A percentile compares a stretch with the other conserved stretches of the same genome.
These are phyloP conservation scores for Ophioninae sp. DNA, from an alignment of 2,888 invertebrate genomes.

Conservation along the genomic window DNA sequence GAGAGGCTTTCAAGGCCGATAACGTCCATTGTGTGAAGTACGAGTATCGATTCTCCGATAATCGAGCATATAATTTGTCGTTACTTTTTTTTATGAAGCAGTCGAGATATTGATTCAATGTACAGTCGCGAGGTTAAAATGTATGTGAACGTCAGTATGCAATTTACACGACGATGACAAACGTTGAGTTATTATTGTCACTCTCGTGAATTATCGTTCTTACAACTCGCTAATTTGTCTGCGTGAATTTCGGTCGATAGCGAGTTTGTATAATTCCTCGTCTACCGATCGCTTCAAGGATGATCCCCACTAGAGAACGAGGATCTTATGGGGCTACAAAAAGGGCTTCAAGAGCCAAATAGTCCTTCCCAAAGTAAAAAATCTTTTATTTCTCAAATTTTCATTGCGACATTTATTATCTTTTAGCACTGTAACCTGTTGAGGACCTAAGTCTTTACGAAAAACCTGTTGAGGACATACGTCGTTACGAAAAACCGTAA, in stretches of 20 bases:
- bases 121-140: background rate
- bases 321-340: background rate
- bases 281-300: constrained; percentile 22
- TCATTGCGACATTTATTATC: too few species aligned
- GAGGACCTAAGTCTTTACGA: too few species aligned
- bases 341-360: background rate
- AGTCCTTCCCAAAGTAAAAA: background rate
- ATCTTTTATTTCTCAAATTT: too few species aligned
- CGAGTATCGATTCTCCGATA: background rate
- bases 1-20: background rate
- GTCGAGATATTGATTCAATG: constrained; percentile 20
- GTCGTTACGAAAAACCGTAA: too few species aligned
- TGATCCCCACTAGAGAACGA: background rate
- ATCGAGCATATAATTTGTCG: background rate
- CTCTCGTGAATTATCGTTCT: constrained; percentile 39
- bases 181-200: constrained; percentile 33
- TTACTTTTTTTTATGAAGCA: constrained; percentile 18
- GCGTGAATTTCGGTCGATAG: constrained; percentile 28
- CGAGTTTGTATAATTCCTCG: constrained; percentile 24
- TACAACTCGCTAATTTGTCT: constrained; percentile 35
- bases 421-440: too few species aligned
- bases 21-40: background rate
- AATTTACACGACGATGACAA: constrained; percentile 46
- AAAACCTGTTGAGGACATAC: too few species aligned
- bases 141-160: constrained; percentile 16